Evolutionary conservation across 2,797 vertebrate genomes (phyloP).

Genomic region (Sebastes paucispinis): DNA sequence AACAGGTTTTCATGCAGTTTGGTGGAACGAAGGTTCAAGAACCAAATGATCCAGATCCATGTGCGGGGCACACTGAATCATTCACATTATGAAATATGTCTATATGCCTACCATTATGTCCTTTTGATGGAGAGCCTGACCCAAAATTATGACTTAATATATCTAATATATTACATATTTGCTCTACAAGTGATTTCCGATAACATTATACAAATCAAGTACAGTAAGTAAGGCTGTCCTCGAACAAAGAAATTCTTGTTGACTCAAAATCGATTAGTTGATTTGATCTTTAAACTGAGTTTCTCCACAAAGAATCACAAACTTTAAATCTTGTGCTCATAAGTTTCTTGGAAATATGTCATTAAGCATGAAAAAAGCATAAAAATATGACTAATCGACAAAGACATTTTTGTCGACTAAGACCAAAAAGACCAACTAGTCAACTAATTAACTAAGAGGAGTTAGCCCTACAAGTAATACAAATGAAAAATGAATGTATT

Average conservation of each 20-base stretch:
- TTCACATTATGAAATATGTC: not conserved
- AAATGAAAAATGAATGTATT: not conserved
- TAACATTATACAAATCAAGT: not conserved
- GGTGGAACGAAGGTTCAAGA: not conserved
- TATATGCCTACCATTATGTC: not conserved
- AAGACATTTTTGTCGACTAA: too few species aligned
- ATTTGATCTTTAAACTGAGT: too few species aligned
- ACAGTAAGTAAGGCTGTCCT: not conserved
- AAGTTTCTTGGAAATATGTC: too few species aligned
- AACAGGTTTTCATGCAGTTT: not conserved
- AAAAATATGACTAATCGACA: too few species aligned
- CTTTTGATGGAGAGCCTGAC: not conserved
- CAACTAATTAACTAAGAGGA: too few species aligned
- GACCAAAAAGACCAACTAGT: too few species aligned
- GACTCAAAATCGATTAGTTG: too few species aligned
- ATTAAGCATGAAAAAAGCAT: too few species aligned
- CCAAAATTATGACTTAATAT: not conserved
- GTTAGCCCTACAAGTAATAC: too few species aligned
- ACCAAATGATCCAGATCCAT: not conserved
- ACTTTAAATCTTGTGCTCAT: too few species aligned
- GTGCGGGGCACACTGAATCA: not conserved
- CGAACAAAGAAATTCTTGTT: too few species aligned
- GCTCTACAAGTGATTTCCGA: not conserved
- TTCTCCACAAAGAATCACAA: too few species aligned
- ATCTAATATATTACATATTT: not conserved